These are phyloP conservation scores for Gymnocheta viridis DNA, from an alignment of 2,888 invertebrate genomes.

Conservation along the genomic window DNA sequence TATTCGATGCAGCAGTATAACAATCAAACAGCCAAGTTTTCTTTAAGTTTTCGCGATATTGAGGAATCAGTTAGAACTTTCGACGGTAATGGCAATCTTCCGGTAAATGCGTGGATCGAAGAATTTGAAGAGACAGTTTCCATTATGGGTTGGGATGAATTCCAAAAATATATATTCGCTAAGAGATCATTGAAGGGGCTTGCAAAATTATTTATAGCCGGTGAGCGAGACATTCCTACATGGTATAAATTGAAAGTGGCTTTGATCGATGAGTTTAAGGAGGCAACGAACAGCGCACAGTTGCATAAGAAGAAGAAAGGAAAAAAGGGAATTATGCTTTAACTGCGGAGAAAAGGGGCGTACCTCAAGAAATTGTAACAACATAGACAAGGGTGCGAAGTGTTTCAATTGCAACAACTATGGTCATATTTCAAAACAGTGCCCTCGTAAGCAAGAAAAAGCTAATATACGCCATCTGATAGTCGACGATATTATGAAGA, in stretches of 20 bases:
- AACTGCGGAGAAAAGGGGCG: slow-evolving; percentile 58
- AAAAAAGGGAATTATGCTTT: slow-evolving; percentile 35
- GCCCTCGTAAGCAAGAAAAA: slow-evolving; percentile 18
- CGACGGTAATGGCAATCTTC: slow-evolving; percentile 46
- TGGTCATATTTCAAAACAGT: slow-evolving; percentile 48
- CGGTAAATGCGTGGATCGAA: slow-evolving; percentile 32
- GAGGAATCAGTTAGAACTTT: slow-evolving; percentile 51
- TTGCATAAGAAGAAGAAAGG: slow-evolving; percentile 31
- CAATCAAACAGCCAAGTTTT: too few species aligned
- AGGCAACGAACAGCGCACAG: slow-evolving; percentile 40
- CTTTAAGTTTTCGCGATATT: slow-evolving; percentile 57
- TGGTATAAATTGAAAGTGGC: too few species aligned
- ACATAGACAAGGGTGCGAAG: slow-evolving; percentile 48
- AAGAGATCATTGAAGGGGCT: slow-evolving; percentile 65
- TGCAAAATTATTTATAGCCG: slow-evolving; percentile 59
- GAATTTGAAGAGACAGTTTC: slow-evolving; percentile 60
- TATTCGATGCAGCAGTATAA: too few species aligned
- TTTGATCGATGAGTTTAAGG: too few species aligned
- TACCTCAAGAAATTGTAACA: slow-evolving; percentile 24
- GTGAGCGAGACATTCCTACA: slow-evolving; percentile 63
- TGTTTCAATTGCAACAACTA: slow-evolving; percentile 49
- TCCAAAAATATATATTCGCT: slow-evolving; percentile 65
- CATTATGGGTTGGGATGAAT: slow-evolving; percentile 59
- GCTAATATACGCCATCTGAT: slow-evolving; percentile 28
- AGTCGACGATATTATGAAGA: slow-evolving; percentile 43